Conservation (phyloP, 2,888 invertebrate species). For the Eustalomyia histrio region DNA sequence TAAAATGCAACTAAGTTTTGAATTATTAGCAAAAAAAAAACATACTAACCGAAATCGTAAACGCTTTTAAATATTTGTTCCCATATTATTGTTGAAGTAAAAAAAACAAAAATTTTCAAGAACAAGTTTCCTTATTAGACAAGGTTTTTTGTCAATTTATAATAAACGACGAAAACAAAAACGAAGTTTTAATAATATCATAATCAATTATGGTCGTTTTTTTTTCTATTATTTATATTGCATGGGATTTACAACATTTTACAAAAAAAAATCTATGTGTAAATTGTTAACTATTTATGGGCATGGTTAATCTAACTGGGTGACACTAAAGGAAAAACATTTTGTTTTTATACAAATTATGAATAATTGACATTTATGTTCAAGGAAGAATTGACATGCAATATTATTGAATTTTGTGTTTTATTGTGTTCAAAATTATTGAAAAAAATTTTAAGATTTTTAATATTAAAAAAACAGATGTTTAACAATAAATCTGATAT, state of each 20-base stretch:
- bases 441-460: too few relatives aligned
- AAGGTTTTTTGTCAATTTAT: conserved; percentile 57
- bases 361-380: conserved; percentile 45
- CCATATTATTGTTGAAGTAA: conserved; percentile 45
- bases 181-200: conserved; percentile 46
- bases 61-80: conserved; percentile 44
- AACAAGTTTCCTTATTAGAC: conserved; percentile 63
- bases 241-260: conserved; percentile 17
- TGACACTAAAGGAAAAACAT: conserved; percentile 34
- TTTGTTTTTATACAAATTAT: conserved; percentile 42
- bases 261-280: conserved; percentile 49
- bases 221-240: conserved; percentile 19
- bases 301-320: conserved; percentile 47
- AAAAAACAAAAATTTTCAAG: conserved; percentile 24
- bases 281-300: conserved; percentile 61
- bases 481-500: too few relatives aligned
- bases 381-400: conserved; percentile 7
- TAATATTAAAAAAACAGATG: too few relatives aligned
- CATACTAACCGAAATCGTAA: background rate
- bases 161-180: conserved; percentile 19
- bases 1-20: conserved; percentile 44
- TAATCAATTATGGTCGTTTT: conserved; percentile 56
- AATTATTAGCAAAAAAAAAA: conserved; percentile 58
- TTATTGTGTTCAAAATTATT: background rate
- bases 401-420: background rate